Base-by-base conservation (phyloP, 1,140 invertebrate genomes). In the Palaemon carinicauda region DNA sequence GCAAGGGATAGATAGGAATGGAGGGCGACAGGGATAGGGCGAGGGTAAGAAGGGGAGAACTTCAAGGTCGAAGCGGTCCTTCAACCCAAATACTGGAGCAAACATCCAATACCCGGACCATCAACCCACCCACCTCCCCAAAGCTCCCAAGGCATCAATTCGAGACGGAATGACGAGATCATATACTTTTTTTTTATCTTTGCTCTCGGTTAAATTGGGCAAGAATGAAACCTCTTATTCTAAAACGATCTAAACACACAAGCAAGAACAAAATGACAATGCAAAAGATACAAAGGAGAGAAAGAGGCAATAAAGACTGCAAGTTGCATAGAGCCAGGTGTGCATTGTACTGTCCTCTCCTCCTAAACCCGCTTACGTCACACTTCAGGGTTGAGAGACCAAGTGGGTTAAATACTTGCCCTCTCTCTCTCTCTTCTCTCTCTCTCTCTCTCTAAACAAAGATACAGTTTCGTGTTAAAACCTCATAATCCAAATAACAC, bases 1-100 rank as follows among this genome's bases (percentile, higher is more conserved):
- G 27, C 33, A 19, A 52, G 69, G 52, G 54, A 71, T 50, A 65
- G 29, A 17, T 53, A 19, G 19, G 75, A 60, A 78, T n/a, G 53
- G 15, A 51, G 33, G 52, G 65, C 33, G 33, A 29, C 19, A 51
- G 27, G 41, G 24, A 51, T 21, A 24, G 24, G 75, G 53, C 14
- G 51, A n/a, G n/a, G n/a, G n/a, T n/a, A 33, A 41, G 24, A 24
- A 54, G 41, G 56, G 33, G 27, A 31, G 60, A 86, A 75, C 80
- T 51, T 73, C 83, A 86, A 86, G 83, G 83, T 86, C 83, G 80
- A 60, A 51, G 50, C 60, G 83, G 83, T 86, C 83, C 77, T 86
- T 86, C 83, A 86, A 86, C 83, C 77, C 78, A 80, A 80, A 86
- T 86, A 80, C 83, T 86, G 83, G 83, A 86, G 77, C 83, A 86